Conservation (phyloP, 2,888 invertebrate species). For the Chaetogeoica ovagalla region DNA sequence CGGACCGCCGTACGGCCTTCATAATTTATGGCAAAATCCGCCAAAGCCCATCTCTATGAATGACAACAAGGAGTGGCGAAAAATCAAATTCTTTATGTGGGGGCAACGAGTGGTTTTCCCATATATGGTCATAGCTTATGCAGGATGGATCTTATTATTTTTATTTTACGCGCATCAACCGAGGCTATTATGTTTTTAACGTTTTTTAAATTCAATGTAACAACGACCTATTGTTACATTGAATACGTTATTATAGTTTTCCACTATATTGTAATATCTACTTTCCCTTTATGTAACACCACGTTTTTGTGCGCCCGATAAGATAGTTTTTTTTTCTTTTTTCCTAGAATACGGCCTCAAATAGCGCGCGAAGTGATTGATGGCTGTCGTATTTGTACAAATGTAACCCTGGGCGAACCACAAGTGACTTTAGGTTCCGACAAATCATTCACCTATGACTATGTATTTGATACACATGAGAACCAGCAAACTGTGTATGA, state of each 20-base stretch:
- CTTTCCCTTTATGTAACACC: constrained; percentile 13
- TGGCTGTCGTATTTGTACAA: constrained; percentile 90
- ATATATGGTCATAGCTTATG: constrained; percentile 23
- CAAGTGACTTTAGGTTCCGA: constrained; percentile 90
- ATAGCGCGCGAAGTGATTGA: constrained; percentile 90
- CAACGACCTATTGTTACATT: not conserved
- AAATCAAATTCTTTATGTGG: constrained; percentile 36
- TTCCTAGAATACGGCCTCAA: constrained; percentile 86
- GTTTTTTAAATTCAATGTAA: too few species aligned
- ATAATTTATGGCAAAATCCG: constrained; percentile 17
- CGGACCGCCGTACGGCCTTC: constrained; percentile 27
- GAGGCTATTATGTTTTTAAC: constrained; percentile 21
- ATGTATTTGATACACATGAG: constrained; percentile 83
- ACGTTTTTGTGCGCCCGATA: not conserved
- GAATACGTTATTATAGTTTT: not conserved
- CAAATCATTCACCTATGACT: constrained; percentile 95
- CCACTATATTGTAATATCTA: not conserved
- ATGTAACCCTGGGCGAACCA: constrained; percentile 85
- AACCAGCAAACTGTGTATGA: constrained; percentile 79
- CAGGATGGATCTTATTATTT: constrained; percentile 20
- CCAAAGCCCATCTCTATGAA: constrained; percentile 16
- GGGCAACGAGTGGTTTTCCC: constrained; percentile 40
- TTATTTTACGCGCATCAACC: constrained; percentile 21
- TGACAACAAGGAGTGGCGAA: constrained; percentile 41
- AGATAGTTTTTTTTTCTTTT: not conserved